Evolutionary conservation across 2,888 invertebrate genomes (phyloP).

Genomic region (Synanthedon formicaeformis): DNA sequence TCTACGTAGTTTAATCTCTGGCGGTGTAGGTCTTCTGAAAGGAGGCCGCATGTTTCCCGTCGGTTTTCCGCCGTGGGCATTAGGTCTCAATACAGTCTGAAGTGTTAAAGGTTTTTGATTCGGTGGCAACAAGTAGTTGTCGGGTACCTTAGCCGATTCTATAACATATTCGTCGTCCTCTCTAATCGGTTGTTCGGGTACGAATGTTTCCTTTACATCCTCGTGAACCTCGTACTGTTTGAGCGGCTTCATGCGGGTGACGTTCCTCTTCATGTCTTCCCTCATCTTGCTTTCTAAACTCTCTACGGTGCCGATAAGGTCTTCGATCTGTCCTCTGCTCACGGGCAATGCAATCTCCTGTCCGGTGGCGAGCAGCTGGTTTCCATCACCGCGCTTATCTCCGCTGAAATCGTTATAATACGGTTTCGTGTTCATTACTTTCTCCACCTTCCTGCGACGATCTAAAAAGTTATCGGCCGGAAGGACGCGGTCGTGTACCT

Average conservation of each 20-base stretch:
- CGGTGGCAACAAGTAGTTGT: constrained; percentile 42
- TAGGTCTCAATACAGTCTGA: constrained; percentile 55
- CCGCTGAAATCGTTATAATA: constrained; percentile 67
- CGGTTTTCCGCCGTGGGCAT: constrained; percentile 26
- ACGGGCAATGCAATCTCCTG: constrained; percentile 61
- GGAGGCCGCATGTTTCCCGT: constrained; percentile 39
- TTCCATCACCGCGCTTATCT: constrained; percentile 30
- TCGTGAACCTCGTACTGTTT: constrained; percentile 50
- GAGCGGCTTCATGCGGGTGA: constrained; percentile 15
- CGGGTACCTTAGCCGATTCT: constrained; percentile 35
- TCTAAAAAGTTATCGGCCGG: constrained; percentile 70
- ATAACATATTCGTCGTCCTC: constrained; percentile 52
- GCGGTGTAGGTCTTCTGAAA: constrained; percentile 51
- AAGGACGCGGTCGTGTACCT: constrained; percentile 74
- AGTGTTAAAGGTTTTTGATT: constrained; percentile 55
- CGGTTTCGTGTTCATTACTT: constrained; percentile 60
- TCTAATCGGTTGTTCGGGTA: constrained; percentile 41
- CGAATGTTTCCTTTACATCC: constrained; percentile 35
- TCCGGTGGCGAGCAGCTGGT: constrained; percentile 23
- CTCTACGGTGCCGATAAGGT: constrained; percentile 59
- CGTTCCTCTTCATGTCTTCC: constrained; percentile 32
- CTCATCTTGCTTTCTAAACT: constrained; percentile 46
- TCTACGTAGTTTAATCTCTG: constrained; percentile 59
- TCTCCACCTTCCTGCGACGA: constrained; percentile 48
- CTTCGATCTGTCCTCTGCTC: constrained; percentile 49